Percentiles rank a stretch among this genome's conserved stretches.
Evolutionary conservation across 2,797 vertebrate species (phyloP).

Genomic region (Pygocentrus nattereri): DNA sequence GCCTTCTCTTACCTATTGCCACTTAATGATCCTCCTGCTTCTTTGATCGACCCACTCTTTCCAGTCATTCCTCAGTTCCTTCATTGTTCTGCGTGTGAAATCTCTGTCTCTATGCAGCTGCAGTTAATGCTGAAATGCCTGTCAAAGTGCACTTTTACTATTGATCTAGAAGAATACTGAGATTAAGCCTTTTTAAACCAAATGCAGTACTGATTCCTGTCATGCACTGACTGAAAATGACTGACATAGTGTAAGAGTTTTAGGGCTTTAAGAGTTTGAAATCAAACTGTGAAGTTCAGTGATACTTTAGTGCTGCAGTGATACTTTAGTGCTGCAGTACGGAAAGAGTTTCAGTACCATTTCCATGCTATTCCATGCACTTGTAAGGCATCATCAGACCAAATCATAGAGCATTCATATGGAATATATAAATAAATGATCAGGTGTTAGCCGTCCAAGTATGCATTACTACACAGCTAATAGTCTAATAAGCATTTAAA

Average conservation of each 20-base stretch:
- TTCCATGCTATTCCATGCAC: not conserved
- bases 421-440: no score
- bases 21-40: slow-evolving; percentile 27
- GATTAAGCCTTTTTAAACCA: not conserved
- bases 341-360: not conserved
- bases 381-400: not conserved
- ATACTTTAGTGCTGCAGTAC: not conserved
- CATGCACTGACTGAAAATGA: not conserved
- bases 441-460: no score
- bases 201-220: not conserved
- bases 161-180: not conserved
- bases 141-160: not conserved
- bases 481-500: slow-evolving; percentile 39
- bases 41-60: not conserved
- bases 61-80: not conserved
- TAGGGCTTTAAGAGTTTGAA: not conserved
- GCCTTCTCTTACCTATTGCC: not conserved
- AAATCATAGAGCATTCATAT: not conserved
- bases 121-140: no score
- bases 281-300: not conserved
- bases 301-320: not conserved
- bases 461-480: slow-evolving; percentile 1
- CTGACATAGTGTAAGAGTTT: not conserved
- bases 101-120: not conserved
- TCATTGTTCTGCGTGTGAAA: slow-evolving; percentile 1